Conservation (phyloP, 92 coral and sea anemone species). For the Muricea muricata region DNA sequence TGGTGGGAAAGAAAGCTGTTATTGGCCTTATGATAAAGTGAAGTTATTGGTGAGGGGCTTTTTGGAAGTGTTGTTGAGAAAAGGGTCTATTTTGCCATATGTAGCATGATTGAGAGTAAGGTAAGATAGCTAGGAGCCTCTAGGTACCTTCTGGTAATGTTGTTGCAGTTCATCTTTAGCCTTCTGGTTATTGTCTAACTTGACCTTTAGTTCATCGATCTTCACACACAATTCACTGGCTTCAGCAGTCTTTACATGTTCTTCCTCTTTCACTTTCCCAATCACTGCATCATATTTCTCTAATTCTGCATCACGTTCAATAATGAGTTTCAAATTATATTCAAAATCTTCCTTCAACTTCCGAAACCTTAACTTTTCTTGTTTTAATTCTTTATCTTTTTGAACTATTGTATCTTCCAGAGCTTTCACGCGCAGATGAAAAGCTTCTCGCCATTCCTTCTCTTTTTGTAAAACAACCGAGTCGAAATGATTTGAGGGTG, state of each 20-base stretch:
- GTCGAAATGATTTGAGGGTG: conserved; percentile 47
- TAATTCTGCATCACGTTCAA: conserved; percentile 87
- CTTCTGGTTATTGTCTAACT: conserved; percentile 75
- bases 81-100: too few relatives aligned
- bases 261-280: conserved; percentile 68
- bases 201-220: conserved; percentile 79
- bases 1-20: too few relatives aligned
- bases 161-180: conserved; percentile 81
- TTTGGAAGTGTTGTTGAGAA: too few relatives aligned
- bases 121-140: too few relatives aligned
- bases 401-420: conserved; percentile 76
- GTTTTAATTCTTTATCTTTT: conserved; percentile 73
- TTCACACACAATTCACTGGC: conserved; percentile 88
- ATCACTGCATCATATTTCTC: conserved; percentile 83
- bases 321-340: conserved; percentile 81
- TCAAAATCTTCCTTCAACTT: conserved; percentile 95
- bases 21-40: too few relatives aligned
- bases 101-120: too few relatives aligned
- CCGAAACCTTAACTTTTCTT: conserved; percentile 81
- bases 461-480: conserved; percentile 90
- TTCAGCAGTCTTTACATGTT: conserved; percentile 77
- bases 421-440: conserved; percentile 72
- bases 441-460: conserved; percentile 95
- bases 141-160: conserved; percentile 86
- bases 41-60: too few relatives aligned